Evolutionary conservation across 1,140 invertebrate species (phyloP), one percentile per base, ranked within the genome.

Genomic region (Procambarus virginalis): DNA sequence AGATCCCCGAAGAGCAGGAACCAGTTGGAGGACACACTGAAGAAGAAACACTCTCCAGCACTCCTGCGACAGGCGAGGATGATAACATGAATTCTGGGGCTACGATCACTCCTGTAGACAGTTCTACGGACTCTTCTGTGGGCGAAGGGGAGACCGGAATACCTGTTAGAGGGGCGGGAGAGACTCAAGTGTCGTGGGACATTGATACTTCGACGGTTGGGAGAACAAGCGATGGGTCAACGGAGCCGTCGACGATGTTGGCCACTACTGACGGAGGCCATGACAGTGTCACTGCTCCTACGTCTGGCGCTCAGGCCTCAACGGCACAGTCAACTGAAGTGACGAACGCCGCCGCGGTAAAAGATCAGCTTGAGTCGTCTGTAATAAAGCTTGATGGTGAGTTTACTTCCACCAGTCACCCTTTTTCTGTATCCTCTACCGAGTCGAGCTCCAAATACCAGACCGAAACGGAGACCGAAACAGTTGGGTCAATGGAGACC

Each of bases 391-490:
- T 17, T 14, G 60, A 64, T 14, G n/a, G 1, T 8, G 68, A 34
- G n/a, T 22, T 34, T 34, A 20, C 8, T 6, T n/a, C 34, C n/a
- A 82, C 76, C 46, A 78, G 3, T 14, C 46, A 49, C 3, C 76
- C 76, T n/a, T 4, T 58, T 3, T 46, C 12, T 5, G 46, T 3
- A 4, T 17, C 64, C 14, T 46, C 81, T n/a, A 84, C 46, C 17
- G 81, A 84, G 46, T 64, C 81, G 0, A 46, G 12, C 2, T 68
- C 80, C n/a, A 73, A 73, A 22, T 84, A 68, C 64, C 46, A 84
- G 3, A 10, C 12, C 12, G 70, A 78, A 17, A 46, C 34, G 17
- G n/a, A 22, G 70, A 68, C 58, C 4, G 68, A 55, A 77, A 49
- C 58, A 87, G 20, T 14, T 34, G 34, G 34, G 34, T 34, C 34